Evolutionary conservation across 2,888 invertebrate species (phyloP).

Genomic region (Rhaphigaster nebulosa): DNA sequence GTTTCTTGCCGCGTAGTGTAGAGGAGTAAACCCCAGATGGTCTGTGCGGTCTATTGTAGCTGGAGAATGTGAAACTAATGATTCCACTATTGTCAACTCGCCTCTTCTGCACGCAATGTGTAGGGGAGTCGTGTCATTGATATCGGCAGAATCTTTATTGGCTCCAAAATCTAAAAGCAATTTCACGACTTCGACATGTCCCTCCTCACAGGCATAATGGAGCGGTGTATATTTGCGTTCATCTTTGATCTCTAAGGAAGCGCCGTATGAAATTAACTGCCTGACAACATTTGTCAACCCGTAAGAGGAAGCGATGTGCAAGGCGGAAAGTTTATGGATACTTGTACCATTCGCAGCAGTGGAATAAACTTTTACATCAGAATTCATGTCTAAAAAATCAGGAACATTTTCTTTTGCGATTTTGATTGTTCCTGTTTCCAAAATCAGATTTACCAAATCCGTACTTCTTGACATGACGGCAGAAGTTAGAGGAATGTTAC

Average conservation of each 20-base stretch:
- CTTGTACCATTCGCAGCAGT: neutral
- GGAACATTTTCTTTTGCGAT: neutral
- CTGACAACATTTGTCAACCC: neutral
- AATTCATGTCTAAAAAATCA: neutral
- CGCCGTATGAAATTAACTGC: neutral
- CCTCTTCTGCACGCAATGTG: neutral
- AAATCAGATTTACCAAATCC: neutral
- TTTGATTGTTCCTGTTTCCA: neutral
- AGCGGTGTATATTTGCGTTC: neutral
- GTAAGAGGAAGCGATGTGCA: neutral
- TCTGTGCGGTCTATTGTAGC: neutral
- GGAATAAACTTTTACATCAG: neutral
- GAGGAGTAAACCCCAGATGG: neutral
- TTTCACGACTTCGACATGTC: neutral
- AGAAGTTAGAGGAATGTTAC: neutral
- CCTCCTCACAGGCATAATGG: neutral
- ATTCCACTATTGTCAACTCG: neutral
- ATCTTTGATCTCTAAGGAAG: neutral
- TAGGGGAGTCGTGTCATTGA: neutral
- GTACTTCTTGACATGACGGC: neutral
- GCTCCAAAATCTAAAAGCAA: no score
- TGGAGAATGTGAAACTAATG: neutral
- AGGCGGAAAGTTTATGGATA: neutral
- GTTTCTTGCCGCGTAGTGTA: neutral
- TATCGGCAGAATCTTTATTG: no score